Evolutionary conservation across 2,888 invertebrate species (phyloP), one percentile per base, ranked within the genome.

Genomic region (Lasioglossum zephyrum): DNA sequence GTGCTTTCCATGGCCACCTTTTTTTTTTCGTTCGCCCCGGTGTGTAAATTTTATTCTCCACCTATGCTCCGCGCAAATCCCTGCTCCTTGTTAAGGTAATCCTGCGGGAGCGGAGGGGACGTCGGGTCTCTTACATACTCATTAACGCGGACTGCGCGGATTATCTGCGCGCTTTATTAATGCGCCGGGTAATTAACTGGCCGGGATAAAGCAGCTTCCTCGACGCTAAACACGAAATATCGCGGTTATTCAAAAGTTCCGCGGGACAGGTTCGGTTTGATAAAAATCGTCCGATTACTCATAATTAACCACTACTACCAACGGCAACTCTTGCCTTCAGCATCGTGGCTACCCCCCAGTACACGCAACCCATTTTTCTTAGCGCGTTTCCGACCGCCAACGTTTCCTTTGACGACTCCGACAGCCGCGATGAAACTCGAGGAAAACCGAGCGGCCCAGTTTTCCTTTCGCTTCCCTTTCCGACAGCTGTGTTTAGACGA

Each of bases 121-220:
- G 47, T 36, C 41, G 73, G 77, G 77, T 81, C 79, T 89, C 82
- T 89, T 89, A 89, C 87, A 80, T 90, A 87, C 86, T 84, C 87
- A 88, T 89, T 88, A 87, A 90, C 88, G 73, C 78, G 85, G 85
- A 80, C 90, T 79, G 78, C 82, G 18, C 76, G 88, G 89, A 90
- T 89, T 90, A 90, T 90, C 88, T 77, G 78, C 72, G 73, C 77
- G 90, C 88, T 89, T 88, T 88, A 88, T 89, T 90, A 88, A 90
- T 82, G 90, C 80, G 75, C 73, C 82, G 26, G 76, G 80, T 90
- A 89, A 89, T 89, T 89, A 89, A 90, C 88, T 47, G 85, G 57
- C 41, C 72, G 44, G 73, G 81, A 88, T 86, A 83, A 88, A 90
- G 77, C 79, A 79, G 73, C 47, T 75, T 79, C 16, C 44, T 31